A percentile compares a stretch with the other conserved stretches of the same genome.
Evolutionary conservation across 2,888 invertebrate species (phyloP).

Genomic region (Phania funesta): DNA sequence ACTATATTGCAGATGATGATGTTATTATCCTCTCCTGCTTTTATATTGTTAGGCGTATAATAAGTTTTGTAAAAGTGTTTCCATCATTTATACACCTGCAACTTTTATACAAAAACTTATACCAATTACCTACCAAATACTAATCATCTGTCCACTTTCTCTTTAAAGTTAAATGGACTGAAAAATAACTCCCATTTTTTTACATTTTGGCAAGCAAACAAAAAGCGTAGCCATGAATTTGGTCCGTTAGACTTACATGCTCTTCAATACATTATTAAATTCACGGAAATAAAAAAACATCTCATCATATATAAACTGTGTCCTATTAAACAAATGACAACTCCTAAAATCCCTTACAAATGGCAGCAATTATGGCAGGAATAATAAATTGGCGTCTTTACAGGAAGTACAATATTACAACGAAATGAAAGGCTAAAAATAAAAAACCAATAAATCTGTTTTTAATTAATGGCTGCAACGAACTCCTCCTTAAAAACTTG

Average conservation of each 20-base stretch:
- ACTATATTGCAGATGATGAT: not conserved
- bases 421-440: slow-evolving; percentile 22
- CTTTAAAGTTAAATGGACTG: slow-evolving; percentile 28
- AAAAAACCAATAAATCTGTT: slow-evolving; percentile 64
- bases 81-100: slow-evolving; percentile 25
- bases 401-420: slow-evolving; percentile 38
- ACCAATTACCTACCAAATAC: slow-evolving; percentile 24
- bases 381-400: not conserved
- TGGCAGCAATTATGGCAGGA: not conserved
- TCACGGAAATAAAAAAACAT: slow-evolving; percentile 12
- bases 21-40: not conserved
- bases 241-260: no score
- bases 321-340: slow-evolving; percentile 26
- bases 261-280: no score
- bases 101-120: not conserved
- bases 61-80: slow-evolving; percentile 28
- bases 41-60: slow-evolving; percentile 25
- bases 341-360: slow-evolving; percentile 15
- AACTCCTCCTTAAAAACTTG: slow-evolving; percentile 37
- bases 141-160: slow-evolving; percentile 9
- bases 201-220: slow-evolving; percentile 18
- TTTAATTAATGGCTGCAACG: slow-evolving; percentile 50
- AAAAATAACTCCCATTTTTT: slow-evolving; percentile 10
- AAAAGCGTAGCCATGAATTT: not conserved
- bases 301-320: not conserved